These are phyloP conservation scores for Coregonus suidteri DNA, from an alignment of 2,797 vertebrate species.

Conservation along the genomic window DNA sequence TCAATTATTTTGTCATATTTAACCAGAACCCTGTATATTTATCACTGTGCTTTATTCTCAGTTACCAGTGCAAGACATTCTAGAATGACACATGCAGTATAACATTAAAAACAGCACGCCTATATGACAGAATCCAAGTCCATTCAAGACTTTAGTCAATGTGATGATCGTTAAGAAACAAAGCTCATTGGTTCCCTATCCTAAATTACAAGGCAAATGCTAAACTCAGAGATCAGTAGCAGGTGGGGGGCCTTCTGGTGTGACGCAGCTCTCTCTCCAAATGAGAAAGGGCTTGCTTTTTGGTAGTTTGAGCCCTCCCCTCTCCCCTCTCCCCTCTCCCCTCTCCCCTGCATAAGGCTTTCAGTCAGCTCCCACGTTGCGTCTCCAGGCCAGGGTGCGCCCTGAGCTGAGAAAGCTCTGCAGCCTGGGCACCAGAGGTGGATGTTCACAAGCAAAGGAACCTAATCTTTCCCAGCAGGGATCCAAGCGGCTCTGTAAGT, in stretches of 20 bases:
- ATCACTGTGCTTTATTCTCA: background rate
- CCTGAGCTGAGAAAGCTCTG: conserved; percentile 68
- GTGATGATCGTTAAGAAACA: background rate
- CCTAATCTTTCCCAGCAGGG: conserved; percentile 84
- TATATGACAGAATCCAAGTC: background rate
- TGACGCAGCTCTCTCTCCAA: conserved; percentile 10
- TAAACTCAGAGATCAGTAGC: conserved; percentile 1
- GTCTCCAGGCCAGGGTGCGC: conserved; percentile 21
- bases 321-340: background rate
- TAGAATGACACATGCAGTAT: background rate
- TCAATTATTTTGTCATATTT: background rate
- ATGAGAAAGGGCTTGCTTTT: conserved; percentile 27
- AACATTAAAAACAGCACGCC: background rate
- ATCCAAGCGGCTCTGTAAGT: conserved; percentile 80
- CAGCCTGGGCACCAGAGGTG: conserved; percentile 64
- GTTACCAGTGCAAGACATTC: background rate
- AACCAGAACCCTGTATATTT: background rate
- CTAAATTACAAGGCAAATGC: background rate
- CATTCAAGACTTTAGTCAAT: background rate
- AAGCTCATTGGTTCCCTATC: background rate
- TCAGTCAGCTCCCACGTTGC: conserved; percentile 23
- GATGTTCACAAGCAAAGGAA: conserved; percentile 81
- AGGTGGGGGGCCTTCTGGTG: background rate
- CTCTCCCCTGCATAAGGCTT: background rate
- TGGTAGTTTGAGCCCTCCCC: background rate